A percentile compares a stretch with the other conserved stretches of the same genome.
Evolutionary conservation across 1,140 invertebrate genomes (phyloP).

Genomic region (Agrypnia vestita): DNA sequence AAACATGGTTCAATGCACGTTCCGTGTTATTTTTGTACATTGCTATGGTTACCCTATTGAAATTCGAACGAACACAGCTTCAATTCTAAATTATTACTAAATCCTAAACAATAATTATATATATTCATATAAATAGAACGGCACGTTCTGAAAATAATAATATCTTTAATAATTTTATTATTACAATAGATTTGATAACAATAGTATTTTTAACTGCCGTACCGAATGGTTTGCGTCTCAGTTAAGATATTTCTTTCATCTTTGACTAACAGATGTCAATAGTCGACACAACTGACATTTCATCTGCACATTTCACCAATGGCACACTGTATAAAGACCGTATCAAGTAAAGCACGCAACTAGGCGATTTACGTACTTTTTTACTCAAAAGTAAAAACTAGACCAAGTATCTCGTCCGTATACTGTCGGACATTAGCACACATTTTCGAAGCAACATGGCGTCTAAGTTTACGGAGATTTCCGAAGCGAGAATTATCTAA

Average conservation of each 20-base stretch:
- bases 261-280: background rate
- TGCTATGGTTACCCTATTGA: no score
- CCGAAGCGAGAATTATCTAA: background rate
- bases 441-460: background rate
- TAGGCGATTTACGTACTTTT: background rate
- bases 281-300: background rate
- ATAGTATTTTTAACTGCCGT: no score
- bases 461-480: background rate
- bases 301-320: background rate
- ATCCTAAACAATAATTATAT: no score
- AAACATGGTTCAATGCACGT: no score
- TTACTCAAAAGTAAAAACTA: constrained; percentile 11
- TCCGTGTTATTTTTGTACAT: no score
- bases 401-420: background rate
- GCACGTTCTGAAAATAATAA: no score
- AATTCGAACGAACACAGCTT: no score
- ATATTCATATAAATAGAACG: no score
- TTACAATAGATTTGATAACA: no score
- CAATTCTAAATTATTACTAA: no score
- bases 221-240: background rate
- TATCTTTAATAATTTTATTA: no score
- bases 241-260: background rate
- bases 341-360: background rate
- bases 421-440: background rate
- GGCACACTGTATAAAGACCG: background rate